Percentiles rank a stretch among this genome's conserved stretches.
phyloP scores from a whole-genome alignment of 2,888 invertebrate genomes.

The Odontothrips loti region DNA sequence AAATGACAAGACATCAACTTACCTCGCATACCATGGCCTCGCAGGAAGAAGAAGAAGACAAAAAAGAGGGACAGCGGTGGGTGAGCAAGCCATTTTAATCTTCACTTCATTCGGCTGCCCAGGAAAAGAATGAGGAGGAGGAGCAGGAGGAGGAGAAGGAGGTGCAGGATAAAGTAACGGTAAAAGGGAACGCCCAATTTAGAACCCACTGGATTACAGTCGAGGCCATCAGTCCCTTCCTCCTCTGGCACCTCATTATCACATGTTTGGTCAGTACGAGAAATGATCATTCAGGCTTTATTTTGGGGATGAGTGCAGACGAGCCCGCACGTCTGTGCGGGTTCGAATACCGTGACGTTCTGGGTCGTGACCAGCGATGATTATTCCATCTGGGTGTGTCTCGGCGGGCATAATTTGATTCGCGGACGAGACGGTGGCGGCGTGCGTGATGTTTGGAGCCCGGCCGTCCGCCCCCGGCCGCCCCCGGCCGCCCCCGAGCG shows the following conservation, averaged over 20 bases:
- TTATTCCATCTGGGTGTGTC: no score
- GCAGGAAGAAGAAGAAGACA: neutral
- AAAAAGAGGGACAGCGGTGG: neutral
- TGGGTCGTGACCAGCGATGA: no score
- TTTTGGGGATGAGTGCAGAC: no score
- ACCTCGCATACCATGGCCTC: neutral
- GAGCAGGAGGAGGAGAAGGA: neutral
- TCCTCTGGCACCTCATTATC: neutral
- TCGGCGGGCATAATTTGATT: no score
- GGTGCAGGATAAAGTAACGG: no score
- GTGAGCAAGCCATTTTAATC: neutral
- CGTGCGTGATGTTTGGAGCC: no score
- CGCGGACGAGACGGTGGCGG: no score
- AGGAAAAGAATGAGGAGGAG: neutral
- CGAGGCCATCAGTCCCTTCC: neutral
- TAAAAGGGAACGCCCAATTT: neutral
- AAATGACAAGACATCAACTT: slow-evolving; percentile 22
- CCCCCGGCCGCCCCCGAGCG: neutral
- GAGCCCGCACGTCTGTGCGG: no score
- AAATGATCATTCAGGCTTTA: neutral
- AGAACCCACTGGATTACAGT: neutral
- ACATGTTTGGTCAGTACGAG: neutral
- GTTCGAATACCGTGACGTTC: no score
- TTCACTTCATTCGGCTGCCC: neutral
- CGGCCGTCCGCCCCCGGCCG: no score